Conservation (phyloP, 1,140 invertebrate genomes). For the Augochlora pura region DNA sequence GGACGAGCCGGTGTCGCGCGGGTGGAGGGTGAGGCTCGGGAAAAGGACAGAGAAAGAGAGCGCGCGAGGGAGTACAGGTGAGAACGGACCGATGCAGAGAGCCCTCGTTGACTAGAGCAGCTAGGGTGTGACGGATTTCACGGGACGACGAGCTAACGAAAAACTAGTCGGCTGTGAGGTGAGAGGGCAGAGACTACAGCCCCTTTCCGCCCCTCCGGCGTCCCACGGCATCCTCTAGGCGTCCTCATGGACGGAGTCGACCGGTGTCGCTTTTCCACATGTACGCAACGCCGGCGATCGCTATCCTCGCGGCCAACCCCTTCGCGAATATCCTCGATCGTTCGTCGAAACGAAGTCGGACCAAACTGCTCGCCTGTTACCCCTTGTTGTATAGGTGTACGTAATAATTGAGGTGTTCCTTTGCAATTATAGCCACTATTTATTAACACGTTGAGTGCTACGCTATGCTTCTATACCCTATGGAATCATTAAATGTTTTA, state of each 20-base stretch:
- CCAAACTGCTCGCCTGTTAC: too few relatives aligned
- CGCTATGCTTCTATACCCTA: too few relatives aligned
- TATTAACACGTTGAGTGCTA: too few relatives aligned
- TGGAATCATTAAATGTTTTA: too few relatives aligned
- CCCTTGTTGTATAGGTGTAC: too few relatives aligned
- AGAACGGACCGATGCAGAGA: constrained; percentile 11
- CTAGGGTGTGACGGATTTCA: constrained; percentile 73
- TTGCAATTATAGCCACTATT: too few relatives aligned
- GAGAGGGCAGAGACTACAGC: constrained; percentile 64
- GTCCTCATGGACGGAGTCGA: too few relatives aligned
- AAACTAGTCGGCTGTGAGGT: constrained; percentile 76
- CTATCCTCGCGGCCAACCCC: constrained; percentile 30
- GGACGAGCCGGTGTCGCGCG: neutral
- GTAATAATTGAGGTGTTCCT: too few relatives aligned
- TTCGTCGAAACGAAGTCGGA: too few relatives aligned
- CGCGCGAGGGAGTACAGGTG: constrained; percentile 34
- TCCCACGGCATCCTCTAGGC: neutral
- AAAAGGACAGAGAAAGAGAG: neutral
- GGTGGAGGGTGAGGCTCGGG: neutral
- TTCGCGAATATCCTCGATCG: constrained; percentile 32
- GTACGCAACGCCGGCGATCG: constrained; percentile 18
- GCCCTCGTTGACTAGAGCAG: constrained; percentile 45
- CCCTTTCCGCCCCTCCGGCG: neutral
- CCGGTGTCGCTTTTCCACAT: constrained; percentile 48
- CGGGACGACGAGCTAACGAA: constrained; percentile 76